A percentile compares a stretch with the other conserved stretches of the same genome.
These are phyloP conservation scores for Trypoxylon attenuatum DNA, from an alignment of 2,888 invertebrate genomes.

Conservation along the genomic window DNA sequence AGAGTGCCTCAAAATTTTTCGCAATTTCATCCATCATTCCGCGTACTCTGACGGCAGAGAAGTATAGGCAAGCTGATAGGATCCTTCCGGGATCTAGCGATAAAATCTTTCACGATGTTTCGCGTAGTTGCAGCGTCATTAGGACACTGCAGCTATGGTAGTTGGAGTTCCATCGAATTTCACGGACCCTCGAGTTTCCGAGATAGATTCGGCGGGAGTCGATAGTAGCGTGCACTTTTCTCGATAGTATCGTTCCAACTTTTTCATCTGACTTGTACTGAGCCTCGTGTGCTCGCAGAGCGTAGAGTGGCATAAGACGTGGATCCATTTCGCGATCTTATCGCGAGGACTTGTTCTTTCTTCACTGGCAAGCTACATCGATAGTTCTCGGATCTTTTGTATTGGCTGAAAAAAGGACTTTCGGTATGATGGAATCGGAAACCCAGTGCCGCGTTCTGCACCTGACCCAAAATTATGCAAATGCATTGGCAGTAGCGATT, in stretches of 20 bases:
- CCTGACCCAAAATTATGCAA: constrained; percentile 44
- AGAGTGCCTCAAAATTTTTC: background rate
- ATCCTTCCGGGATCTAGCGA: background rate
- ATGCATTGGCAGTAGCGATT: constrained; percentile 26
- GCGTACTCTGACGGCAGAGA: background rate
- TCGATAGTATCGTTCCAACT: constrained; percentile 30
- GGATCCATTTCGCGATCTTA: constrained; percentile 8
- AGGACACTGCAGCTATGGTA: constrained; percentile 5
- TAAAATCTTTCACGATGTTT: background rate
- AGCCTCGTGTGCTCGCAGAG: constrained; percentile 14
- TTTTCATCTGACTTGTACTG: constrained; percentile 20
- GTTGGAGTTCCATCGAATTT: constrained; percentile 1
- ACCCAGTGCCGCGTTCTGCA: constrained; percentile 3
- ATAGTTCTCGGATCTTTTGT: background rate
- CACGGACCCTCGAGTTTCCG: constrained; percentile 25
- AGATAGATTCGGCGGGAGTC: constrained; percentile 21
- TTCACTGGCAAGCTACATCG: background rate
- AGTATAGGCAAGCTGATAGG: background rate
- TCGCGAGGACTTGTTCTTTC: background rate
- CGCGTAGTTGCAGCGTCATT: constrained; percentile 4
- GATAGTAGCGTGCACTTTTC: constrained; percentile 24
- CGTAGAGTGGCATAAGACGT: constrained; percentile 10
- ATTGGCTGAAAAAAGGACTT: no score
- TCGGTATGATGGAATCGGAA: no score
- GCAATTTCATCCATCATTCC: background rate